These are phyloP conservation scores for Copsychus sechellarum DNA, from an alignment of 2,113 vertebrate species.

Conservation along the genomic window DNA sequence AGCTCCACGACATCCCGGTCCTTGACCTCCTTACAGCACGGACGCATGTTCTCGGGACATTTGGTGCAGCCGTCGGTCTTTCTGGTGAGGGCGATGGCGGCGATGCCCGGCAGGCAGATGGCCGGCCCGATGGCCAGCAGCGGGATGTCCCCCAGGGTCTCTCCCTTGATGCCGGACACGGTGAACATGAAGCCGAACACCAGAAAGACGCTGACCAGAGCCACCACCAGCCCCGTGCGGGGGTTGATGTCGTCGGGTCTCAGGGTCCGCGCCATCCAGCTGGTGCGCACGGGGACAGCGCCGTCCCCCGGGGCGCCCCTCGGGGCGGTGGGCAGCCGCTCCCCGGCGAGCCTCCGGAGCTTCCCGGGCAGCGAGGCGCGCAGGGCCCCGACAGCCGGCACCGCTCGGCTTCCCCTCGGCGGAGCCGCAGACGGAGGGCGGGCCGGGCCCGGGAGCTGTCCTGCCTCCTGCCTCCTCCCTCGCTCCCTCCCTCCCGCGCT, in stretches of 20 bases:
- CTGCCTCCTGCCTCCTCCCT: neutral
- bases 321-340: neutral
- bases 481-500: neutral
- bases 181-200: constrained; percentile 89
- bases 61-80: constrained; percentile 84
- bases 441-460: neutral
- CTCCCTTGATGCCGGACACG: constrained; percentile 84
- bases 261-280: constrained; percentile 69
- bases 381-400: neutral
- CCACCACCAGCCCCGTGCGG: constrained; percentile 84
- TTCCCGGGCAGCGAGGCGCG: neutral
- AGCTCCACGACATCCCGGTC: constrained; percentile 76
- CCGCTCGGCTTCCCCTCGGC: neutral
- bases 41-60: constrained; percentile 74
- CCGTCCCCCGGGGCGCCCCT: neutral
- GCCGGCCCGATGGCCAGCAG: constrained; percentile 84
- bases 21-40: constrained; percentile 62
- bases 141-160: constrained; percentile 81
- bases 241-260: constrained; percentile 84
- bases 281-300: neutral
- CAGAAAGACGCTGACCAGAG: constrained; percentile 83
- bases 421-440: neutral
- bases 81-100: constrained; percentile 79
- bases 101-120: constrained; percentile 83
- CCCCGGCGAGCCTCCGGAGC: neutral